Base-by-base conservation (phyloP, 2,888 invertebrate genomes). In the Cyclophora punctaria region DNA sequence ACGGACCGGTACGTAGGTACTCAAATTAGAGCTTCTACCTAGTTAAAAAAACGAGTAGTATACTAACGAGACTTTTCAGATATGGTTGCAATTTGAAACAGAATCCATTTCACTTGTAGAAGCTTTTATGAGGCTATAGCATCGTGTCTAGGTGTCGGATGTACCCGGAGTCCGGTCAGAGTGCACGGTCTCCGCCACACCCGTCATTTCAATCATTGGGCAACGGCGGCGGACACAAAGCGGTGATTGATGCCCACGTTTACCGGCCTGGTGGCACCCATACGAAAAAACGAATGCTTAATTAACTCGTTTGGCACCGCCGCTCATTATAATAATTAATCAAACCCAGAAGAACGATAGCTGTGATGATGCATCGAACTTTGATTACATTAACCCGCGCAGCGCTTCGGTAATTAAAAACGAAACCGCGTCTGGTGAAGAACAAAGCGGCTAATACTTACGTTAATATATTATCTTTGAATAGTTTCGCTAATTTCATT, bases 301-400 rank as follows among this genome's bases (percentile, higher is more conserved):
- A 87, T 87, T 88, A 87, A 88, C 87, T 87, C 88, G 86, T 87
- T 88, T 87, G 88, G 86, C 85, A 85, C 80, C 85, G 82, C 79
- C 83, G 82, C 86, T 87, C 87, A 87, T 86, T 87, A 86, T 81
- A 83, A 84, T 78, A 86, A 87, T 88, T 86, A 88, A 87, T 88
- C 86, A 87, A 88, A 85, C 68, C 78, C 74, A 83, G 83, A 81
- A 80, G 80, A 81, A 80, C 80, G 82, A 85, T 85, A 83, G 83
- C 78, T 74, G 79, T 80, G 80, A 81, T 86, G 88, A 87, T 87
- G 86, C 83, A 86, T 86, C 78, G 85, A 83, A 75, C 81, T 87
- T 87, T 88, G 86, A 88, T 88, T 87, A 85, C 83, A 86, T 86
- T 88, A 88, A 83, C 84, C 79, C 79, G 73, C 75, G 77, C 74